phyloP scores from a whole-genome alignment of 2,797 vertebrate genomes.

The Poeciliopsis infans region DNA sequence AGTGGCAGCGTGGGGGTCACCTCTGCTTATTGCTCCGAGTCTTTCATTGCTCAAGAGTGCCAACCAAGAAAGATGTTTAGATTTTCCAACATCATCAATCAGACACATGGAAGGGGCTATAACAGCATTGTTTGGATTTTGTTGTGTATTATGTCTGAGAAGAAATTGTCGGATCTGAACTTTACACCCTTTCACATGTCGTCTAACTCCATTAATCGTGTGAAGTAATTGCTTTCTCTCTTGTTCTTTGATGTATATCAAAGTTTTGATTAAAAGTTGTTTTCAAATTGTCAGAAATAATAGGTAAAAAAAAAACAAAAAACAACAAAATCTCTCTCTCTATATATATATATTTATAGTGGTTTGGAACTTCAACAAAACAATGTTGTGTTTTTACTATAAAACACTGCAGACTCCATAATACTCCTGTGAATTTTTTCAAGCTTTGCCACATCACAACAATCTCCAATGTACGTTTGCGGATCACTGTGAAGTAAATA shows the following conservation, averaged over 20 bases:
- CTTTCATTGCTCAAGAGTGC: slow-evolving; percentile 1
- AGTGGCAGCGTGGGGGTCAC: slow-evolving; percentile 24
- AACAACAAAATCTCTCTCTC: no score
- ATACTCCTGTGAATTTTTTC: not conserved
- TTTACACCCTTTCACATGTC: slow-evolving; percentile 19
- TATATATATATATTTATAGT: no score
- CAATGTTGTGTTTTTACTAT: not conserved
- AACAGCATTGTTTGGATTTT: slow-evolving; percentile 2
- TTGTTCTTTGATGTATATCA: slow-evolving; percentile 40
- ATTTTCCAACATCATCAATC: slow-evolving; percentile 7
- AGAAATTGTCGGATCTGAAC: slow-evolving; percentile 20
- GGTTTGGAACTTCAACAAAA: not conserved
- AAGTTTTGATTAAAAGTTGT: not conserved
- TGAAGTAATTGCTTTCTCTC: not conserved
- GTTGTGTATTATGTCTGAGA: not conserved
- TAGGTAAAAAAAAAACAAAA: not conserved
- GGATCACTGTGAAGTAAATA: not conserved
- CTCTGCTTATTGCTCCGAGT: slow-evolving; percentile 51
- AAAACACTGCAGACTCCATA: not conserved
- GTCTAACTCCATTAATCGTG: not conserved
- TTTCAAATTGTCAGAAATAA: not conserved
- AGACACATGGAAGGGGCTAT: slow-evolving; percentile 10
- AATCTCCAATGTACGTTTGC: not conserved
- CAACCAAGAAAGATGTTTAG: slow-evolving; percentile 33
- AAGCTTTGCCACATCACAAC: not conserved